These are phyloP conservation scores for Melanotaenia nigrans DNA, from an alignment of 2,797 vertebrate genomes.

Conservation along the genomic window DNA sequence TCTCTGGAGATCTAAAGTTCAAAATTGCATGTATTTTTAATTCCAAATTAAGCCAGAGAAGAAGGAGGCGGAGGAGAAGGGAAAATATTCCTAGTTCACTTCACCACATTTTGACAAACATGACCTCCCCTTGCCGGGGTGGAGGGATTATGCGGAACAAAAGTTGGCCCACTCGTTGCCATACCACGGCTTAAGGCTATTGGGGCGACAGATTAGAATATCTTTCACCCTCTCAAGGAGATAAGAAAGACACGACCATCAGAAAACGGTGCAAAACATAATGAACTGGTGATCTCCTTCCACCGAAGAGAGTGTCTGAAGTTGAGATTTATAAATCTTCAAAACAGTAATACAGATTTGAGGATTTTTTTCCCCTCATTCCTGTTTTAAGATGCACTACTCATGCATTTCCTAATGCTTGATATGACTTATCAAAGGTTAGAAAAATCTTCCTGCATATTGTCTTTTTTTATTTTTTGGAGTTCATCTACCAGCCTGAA, in stretches of 20 bases:
- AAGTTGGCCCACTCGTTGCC: constrained; percentile 74
- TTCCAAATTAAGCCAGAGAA: constrained; percentile 79
- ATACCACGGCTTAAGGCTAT: constrained; percentile 76
- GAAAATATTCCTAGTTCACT: constrained; percentile 58
- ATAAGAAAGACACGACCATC: constrained; percentile 74
- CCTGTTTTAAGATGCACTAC: neutral
- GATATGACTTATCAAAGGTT: constrained; percentile 69
- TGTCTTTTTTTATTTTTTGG: constrained; percentile 86
- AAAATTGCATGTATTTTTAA: constrained; percentile 81
- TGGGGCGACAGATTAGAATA: constrained; percentile 82
- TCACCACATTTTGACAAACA: constrained; percentile 80
- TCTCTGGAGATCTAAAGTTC: constrained; percentile 75
- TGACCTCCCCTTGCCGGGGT: constrained; percentile 79
- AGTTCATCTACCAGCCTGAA: constrained; percentile 10
- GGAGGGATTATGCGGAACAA: constrained; percentile 82
- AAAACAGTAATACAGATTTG: constrained; percentile 63
- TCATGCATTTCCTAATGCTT: constrained; percentile 43
- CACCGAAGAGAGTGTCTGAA: constrained; percentile 53
- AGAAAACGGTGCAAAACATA: constrained; percentile 61
- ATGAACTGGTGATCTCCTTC: constrained; percentile 72
- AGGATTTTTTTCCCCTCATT: constrained; percentile 13
- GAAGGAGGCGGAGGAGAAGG: constrained; percentile 14
- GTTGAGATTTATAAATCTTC: constrained; percentile 67
- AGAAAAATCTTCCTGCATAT: constrained; percentile 82
- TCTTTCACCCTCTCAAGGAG: constrained; percentile 70